Conservation (phyloP, 2,113 vertebrate species). For the Campylomormyrus tamandua region DNA sequence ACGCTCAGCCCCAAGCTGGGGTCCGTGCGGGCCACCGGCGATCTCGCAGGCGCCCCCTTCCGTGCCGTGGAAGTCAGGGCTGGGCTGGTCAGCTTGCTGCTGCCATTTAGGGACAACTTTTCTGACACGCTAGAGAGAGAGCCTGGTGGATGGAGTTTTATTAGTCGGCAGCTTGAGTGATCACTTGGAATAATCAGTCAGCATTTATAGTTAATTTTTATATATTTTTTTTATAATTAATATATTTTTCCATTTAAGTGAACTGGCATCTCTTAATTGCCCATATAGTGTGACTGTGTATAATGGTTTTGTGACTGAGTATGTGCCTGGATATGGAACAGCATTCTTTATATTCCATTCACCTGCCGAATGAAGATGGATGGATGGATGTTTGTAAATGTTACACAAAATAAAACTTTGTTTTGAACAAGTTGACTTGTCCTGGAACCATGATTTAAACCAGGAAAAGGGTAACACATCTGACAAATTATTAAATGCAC, state of each 20-base stretch:
- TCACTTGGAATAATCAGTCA: not conserved
- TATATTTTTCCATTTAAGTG: not conserved
- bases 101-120: slow-evolving; percentile 38
- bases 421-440: not conserved
- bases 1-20: not conserved
- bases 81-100: slow-evolving; percentile 36
- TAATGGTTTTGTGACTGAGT: not conserved
- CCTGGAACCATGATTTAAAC: not conserved
- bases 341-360: not conserved
- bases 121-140: slow-evolving; percentile 30
- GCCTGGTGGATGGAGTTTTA: slow-evolving; percentile 21
- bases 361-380: not conserved
- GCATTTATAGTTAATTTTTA: not conserved
- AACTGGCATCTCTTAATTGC: not conserved
- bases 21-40: not conserved
- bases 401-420: not conserved
- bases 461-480: not conserved
- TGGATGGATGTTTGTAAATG: not conserved
- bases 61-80: slow-evolving; percentile 62
- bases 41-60: slow-evolving; percentile 25
- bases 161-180: not conserved
- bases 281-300: not conserved
- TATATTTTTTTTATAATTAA: no score
- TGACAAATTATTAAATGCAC: not conserved
- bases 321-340: not conserved